phyloP scores from a whole-genome alignment of 2,113 vertebrate species.

The Oreochromis aureus region DNA sequence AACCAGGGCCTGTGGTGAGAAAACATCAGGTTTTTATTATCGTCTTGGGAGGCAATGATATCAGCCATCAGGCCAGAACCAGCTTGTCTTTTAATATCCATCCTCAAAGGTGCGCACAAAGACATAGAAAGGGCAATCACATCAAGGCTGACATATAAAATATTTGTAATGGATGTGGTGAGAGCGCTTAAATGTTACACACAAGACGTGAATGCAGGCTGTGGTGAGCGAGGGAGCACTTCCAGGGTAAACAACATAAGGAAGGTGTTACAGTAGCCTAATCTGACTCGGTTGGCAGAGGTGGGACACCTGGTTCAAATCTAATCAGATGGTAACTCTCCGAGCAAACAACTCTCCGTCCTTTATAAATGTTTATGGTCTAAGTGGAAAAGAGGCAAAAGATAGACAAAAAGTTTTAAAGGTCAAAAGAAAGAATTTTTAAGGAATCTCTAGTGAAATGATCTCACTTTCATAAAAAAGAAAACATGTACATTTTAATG shows the following conservation, averaged over 20 bases:
- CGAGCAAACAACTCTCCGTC: constrained; percentile 34
- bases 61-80: constrained; percentile 44
- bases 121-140: background rate
- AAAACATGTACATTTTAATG: background rate
- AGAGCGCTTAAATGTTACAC: background rate
- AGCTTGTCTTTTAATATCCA: constrained; percentile 22
- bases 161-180: constrained; percentile 29
- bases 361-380: constrained; percentile 54
- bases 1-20: constrained; percentile 32
- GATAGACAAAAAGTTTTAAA: background rate
- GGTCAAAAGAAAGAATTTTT: background rate
- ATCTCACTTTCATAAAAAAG: background rate
- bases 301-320: constrained; percentile 65
- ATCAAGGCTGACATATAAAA: constrained; percentile 10
- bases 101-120: constrained; percentile 16
- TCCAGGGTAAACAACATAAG: constrained; percentile 67
- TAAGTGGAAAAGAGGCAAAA: background rate
- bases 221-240: background rate
- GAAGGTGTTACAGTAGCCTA: constrained; percentile 72
- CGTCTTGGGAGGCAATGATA: constrained; percentile 61
- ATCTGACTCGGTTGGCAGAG: constrained; percentile 51
- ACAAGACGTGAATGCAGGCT: background rate
- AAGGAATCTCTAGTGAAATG: background rate
- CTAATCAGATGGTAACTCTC: constrained; percentile 29
- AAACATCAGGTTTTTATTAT: constrained; percentile 56